These are phyloP conservation scores for Eptatretus burgeri DNA, from an alignment of 2,113 vertebrate genomes.

Conservation along the genomic window DNA sequence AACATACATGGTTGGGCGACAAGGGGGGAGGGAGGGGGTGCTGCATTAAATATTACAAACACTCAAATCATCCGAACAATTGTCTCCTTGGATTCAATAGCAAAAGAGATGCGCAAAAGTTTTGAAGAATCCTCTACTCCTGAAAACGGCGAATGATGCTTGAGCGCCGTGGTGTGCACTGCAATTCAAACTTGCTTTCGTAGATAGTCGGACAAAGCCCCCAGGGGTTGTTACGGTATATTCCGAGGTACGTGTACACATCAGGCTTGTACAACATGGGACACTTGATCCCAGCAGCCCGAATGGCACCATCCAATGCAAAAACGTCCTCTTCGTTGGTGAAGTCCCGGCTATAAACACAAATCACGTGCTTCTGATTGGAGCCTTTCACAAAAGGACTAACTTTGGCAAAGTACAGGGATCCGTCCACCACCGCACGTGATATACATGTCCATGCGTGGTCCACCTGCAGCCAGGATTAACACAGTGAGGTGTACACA, in stretches of 20 bases:
- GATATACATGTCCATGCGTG: slow-evolving; percentile 47
- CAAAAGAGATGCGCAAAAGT: background rate
- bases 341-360: slow-evolving; percentile 42
- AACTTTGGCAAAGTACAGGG: slow-evolving; percentile 28
- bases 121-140: slow-evolving; percentile 3
- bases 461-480: slow-evolving; percentile 23
- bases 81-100: too few relatives aligned
- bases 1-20: too few relatives aligned
- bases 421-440: slow-evolving; percentile 28
- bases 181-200: slow-evolving; percentile 49
- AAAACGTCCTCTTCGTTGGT: slow-evolving; percentile 35
- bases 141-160: slow-evolving; percentile 37
- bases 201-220: slow-evolving; percentile 58
- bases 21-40: too few relatives aligned
- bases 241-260: slow-evolving; percentile 48
- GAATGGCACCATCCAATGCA: slow-evolving; percentile 27
- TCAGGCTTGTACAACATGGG: slow-evolving; percentile 45
- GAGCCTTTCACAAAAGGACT: slow-evolving; percentile 21
- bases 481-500: too few relatives aligned
- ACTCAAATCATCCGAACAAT: too few relatives aligned
- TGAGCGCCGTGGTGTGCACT: slow-evolving; percentile 36
- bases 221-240: slow-evolving; percentile 56
- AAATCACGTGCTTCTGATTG: slow-evolving; percentile 36
- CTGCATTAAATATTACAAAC: too few relatives aligned
- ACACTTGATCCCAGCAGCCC: slow-evolving; percentile 40